A percentile compares a stretch with the other conserved stretches of the same genome.
Conservation (phyloP, 2,113 vertebrate species). For the Bucco capensis region DNA sequence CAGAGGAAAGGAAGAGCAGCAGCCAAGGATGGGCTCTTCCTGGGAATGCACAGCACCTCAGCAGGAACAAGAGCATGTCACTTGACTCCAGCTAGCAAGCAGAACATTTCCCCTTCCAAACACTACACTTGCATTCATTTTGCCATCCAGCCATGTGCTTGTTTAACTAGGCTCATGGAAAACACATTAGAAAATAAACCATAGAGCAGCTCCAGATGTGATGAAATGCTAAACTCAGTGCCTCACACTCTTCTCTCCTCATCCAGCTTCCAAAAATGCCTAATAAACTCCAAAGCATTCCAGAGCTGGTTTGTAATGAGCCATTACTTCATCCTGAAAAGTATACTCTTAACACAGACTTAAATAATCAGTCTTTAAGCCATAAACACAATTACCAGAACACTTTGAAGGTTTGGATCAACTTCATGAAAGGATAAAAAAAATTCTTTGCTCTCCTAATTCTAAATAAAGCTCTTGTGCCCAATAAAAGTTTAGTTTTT, state of each 20-base stretch:
- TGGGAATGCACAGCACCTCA: not conserved
- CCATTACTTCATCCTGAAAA: conserved; percentile 59
- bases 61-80: not conserved
- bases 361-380: conserved; percentile 53
- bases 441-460: not conserved
- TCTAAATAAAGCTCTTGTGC: conserved; percentile 1
- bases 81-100: conserved; percentile 4
- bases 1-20: conserved; percentile 21
- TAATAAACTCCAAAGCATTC: conserved; percentile 65
- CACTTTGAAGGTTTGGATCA: conserved; percentile 55
- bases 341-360: conserved; percentile 25
- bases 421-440: conserved; percentile 17
- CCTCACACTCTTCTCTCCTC: conserved; percentile 31
- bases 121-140: conserved; percentile 21
- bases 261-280: conserved; percentile 29
- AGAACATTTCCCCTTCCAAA: not conserved
- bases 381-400: conserved; percentile 46
- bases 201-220: conserved; percentile 64
- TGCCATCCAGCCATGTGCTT: conserved; percentile 38
- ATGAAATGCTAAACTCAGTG: conserved; percentile 50
- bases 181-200: conserved; percentile 60
- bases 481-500: not conserved
- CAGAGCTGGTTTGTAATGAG: conserved; percentile 55
- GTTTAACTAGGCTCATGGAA: conserved; percentile 53
- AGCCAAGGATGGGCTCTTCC: conserved; percentile 38